A percentile compares a stretch with the other conserved stretches of the same genome.
These are phyloP conservation scores for Centropristis striata DNA, from an alignment of 2,113 vertebrate species.

Conservation along the genomic window DNA sequence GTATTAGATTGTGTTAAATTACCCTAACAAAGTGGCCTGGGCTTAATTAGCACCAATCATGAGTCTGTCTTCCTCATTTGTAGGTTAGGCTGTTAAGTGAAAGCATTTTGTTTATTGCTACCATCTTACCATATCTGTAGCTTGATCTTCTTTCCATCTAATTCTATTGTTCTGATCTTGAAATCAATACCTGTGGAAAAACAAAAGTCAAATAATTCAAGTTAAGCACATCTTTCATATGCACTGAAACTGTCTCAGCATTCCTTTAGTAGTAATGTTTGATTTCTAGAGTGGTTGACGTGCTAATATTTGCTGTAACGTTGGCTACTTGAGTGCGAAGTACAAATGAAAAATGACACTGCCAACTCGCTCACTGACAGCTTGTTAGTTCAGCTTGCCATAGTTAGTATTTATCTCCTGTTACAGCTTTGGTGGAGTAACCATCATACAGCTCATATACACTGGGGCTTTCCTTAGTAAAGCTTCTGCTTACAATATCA, in stretches of 20 bases:
- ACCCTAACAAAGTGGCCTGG: background rate
- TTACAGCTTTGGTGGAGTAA: background rate
- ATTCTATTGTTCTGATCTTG: conserved; percentile 97
- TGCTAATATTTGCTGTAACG: background rate
- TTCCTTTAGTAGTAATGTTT: too few species aligned
- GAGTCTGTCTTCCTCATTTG: background rate
- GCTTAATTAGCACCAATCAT: background rate
- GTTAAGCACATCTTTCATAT: background rate
- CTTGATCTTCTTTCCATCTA: conserved; percentile 98
- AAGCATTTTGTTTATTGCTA: background rate
- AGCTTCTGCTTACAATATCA: background rate
- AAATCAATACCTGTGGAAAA: conserved; percentile 94
- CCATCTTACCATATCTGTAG: conserved; percentile 96
- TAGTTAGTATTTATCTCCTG: background rate
- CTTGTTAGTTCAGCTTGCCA: conserved; percentile 29
- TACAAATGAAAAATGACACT: conserved; percentile 42
- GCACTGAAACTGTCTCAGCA: background rate
- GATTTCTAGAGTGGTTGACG: too few species aligned
- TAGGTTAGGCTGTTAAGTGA: background rate
- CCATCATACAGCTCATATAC: accelerated
- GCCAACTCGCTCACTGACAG: conserved; percentile 40
- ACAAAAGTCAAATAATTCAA: conserved; percentile 13
- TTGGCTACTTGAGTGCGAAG: conserved; percentile 47
- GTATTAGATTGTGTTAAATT: background rate
- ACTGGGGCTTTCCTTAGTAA: background rate